Evolutionary conservation across 2,888 invertebrate species (phyloP), one percentile per base, ranked within the genome.

Genomic region (Girardia tigrina): DNA sequence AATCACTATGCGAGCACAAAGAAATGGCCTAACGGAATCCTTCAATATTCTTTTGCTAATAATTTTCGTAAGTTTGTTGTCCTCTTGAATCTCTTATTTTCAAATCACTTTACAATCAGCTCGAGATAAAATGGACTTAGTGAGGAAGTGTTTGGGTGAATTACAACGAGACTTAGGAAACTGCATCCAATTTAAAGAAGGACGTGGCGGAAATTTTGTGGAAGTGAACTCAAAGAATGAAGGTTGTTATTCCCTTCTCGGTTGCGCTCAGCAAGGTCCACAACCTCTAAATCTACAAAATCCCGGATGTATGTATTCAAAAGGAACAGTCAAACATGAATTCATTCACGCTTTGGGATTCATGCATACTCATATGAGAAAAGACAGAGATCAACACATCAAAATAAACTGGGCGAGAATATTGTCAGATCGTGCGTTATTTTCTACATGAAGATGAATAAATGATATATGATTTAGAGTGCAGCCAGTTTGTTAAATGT

Each of bases 221-320:
- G 56, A 56, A 56, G 56, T 56, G 8, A 56, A 56, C n/a, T 56
- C 56, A 56, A 56, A 56, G 23, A n/a, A 4, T 56, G 56, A 56
- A 56, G 56, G 56, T 16, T 56, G 56, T n/a, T 56, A 56, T 56
- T 56, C 56, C n/a, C 4, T 56, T 4, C n/a, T 56, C 6, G 56
- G 56, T 20, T 4, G 4, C n/a, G 23, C 56, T 12, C 20, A 23
- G 4, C 20, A 23, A 12, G 20, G 20, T 8, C n/a, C 6, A 6
- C 56, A 56, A n/a, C 56, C 56, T 6, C 23, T 56, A 23, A 56
- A 56, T 16, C 56, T 56, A 6, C 8, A 56, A 56, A 56, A 56
- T 56, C 56, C 56, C n/a, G 56, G 56, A 56, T 56, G 56, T 23
- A 56, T 56, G 56, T 56, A 56, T 56, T 56, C 56, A 4, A 56